phyloP scores from a whole-genome alignment of 2,797 vertebrate genomes.

The Benthosema pterotum region DNA sequence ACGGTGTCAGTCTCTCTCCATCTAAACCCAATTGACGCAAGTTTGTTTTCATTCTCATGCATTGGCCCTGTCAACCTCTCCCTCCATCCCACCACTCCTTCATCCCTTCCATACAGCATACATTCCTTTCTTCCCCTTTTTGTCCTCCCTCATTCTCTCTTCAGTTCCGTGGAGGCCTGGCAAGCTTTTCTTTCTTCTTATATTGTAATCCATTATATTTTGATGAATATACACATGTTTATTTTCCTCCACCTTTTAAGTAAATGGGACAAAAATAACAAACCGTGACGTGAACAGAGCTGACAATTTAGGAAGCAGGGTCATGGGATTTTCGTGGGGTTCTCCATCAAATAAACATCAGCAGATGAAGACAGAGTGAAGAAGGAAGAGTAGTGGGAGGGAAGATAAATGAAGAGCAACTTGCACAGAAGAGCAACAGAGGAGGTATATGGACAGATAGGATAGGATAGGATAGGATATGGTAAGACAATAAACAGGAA shows the following conservation, averaged over 20 bases:
- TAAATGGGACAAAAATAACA: slow-evolving; percentile 63
- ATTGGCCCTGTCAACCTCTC: slow-evolving; percentile 67
- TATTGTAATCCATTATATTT: slow-evolving; percentile 31
- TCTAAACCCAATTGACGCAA: slow-evolving; percentile 55
- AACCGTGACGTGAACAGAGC: slow-evolving; percentile 46
- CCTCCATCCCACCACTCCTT: slow-evolving; percentile 52
- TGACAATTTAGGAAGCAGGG: slow-evolving; percentile 57
- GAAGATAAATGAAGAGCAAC: neutral
- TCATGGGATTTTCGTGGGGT: slow-evolving; percentile 49
- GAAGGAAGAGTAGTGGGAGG: slow-evolving; percentile 2
- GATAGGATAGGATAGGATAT: slow-evolving; percentile 7
- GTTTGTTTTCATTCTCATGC: slow-evolving; percentile 75
- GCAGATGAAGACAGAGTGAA: slow-evolving; percentile 13
- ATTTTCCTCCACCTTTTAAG: slow-evolving; percentile 72
- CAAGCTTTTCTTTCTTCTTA: slow-evolving; percentile 11
- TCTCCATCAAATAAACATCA: slow-evolving; percentile 62
- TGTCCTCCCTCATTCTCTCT: slow-evolving; percentile 17
- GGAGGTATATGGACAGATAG: slow-evolving; percentile 4
- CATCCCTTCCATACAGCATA: slow-evolving; percentile 54
- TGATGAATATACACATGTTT: slow-evolving; percentile 61
- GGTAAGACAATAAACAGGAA: slow-evolving; percentile 24
- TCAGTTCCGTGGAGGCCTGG: slow-evolving; percentile 1
- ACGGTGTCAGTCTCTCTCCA: slow-evolving; percentile 45
- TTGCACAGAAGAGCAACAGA: slow-evolving; percentile 28
- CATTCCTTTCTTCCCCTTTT: slow-evolving; percentile 62